Evolutionary conservation across 2,113 vertebrate genomes (phyloP).

Genomic region (Romanogobio albipinnatus): DNA sequence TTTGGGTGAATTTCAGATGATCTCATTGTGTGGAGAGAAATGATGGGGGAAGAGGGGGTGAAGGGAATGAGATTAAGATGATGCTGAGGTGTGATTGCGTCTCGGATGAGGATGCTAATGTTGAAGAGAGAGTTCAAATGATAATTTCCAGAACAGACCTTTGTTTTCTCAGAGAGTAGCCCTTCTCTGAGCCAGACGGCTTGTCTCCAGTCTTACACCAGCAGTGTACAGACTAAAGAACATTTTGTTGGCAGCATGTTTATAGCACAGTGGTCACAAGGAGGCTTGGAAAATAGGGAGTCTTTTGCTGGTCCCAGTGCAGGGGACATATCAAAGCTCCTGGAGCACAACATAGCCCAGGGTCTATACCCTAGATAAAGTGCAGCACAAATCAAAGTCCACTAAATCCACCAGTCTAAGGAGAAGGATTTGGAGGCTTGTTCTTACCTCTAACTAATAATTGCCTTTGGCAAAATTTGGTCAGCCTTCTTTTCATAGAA

Average conservation of each 20-base stretch:
- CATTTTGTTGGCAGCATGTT: background rate
- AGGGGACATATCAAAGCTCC: background rate
- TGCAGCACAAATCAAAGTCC: slow-evolving; percentile 9
- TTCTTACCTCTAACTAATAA: background rate
- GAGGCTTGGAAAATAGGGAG: background rate
- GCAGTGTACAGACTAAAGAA: background rate
- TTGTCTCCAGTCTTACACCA: no score
- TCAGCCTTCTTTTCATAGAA: slow-evolving; percentile 10
- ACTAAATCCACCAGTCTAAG: background rate
- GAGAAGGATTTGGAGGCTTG: background rate
- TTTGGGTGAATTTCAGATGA: no score
- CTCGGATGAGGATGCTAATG: no score
- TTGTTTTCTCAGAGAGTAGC: no score
- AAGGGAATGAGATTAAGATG: no score
- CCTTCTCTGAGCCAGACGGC: no score
- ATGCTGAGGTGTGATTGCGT: no score
- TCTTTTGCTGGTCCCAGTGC: background rate
- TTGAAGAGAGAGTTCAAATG: no score
- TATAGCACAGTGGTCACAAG: background rate
- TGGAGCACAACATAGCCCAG: background rate
- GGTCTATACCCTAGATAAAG: slow-evolving; percentile 15
- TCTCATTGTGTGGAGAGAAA: no score
- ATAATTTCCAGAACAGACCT: no score
- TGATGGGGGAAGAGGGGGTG: no score
- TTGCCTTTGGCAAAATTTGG: background rate